Percentiles rank a stretch among this genome's conserved stretches.
phyloP scores from a whole-genome alignment of 1,140 invertebrate species.

The Eriosoma lanigerum region DNA sequence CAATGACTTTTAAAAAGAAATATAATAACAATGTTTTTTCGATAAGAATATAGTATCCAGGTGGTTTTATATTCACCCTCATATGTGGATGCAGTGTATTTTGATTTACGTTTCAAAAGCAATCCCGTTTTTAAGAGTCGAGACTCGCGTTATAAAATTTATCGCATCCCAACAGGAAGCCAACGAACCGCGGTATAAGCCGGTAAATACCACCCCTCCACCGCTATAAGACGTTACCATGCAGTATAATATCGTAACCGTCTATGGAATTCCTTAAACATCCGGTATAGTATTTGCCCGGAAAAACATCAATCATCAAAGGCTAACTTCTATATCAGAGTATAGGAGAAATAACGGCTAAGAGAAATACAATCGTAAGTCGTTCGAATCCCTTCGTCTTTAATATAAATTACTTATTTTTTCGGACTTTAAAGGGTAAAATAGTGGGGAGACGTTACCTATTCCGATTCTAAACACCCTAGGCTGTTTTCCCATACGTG shows the following conservation, averaged over 20 bases:
- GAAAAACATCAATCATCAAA: constrained; percentile 51
- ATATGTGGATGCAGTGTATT: not conserved
- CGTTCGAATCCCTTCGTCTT: constrained; percentile 50
- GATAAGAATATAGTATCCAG: constrained; percentile 6
- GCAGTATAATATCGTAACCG: constrained; percentile 13
- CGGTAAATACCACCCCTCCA: constrained; percentile 18
- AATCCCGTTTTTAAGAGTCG: constrained; percentile 48
- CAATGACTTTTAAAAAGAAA: not conserved
- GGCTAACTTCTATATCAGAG: constrained; percentile 39
- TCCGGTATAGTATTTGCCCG: constrained; percentile 41
- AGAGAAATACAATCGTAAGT: constrained; percentile 47
- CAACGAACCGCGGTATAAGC: constrained; percentile 40
- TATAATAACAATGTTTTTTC: not conserved
- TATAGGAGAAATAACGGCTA: constrained; percentile 26
- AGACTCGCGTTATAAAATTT: constrained; percentile 29
- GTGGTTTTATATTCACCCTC: constrained; percentile 2
- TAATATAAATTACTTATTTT: constrained; percentile 50
- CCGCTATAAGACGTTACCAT: not conserved
- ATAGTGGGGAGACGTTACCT: not conserved
- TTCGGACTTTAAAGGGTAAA: constrained; percentile 12
- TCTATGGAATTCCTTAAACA: constrained; percentile 34
- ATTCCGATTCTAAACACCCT: constrained; percentile 25
- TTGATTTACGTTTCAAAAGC: constrained; percentile 51
- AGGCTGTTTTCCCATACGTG: not conserved
- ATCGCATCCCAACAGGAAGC: constrained; percentile 43